Percentiles rank a stretch among this genome's conserved stretches.
Evolutionary conservation across 2,113 vertebrate species (phyloP).

Genomic region (human (Homo sapiens)): DNA sequence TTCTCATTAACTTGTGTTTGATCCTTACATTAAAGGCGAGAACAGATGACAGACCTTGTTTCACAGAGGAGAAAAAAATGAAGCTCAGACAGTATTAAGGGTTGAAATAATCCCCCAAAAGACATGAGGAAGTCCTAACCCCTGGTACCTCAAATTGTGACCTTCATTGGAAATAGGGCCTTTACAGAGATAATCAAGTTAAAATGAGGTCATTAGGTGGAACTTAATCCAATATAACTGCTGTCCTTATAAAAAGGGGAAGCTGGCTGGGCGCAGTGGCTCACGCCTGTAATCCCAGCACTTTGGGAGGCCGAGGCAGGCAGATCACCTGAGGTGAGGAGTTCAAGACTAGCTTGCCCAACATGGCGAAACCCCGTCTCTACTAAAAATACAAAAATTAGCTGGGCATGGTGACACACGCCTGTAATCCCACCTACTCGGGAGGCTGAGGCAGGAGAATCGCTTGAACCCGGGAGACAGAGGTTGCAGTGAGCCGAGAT

Average conservation of each 20-base stretch:
- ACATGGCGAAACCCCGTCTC: too few species aligned
- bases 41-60: fast-evolving
- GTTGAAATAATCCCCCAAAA: background rate
- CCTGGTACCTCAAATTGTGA: background rate
- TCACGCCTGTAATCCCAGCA: too few species aligned
- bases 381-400: too few species aligned
- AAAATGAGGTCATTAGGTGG: background rate
- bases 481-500: too few species aligned
- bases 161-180: background rate
- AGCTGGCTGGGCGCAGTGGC: fast-evolving
- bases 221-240: fast-evolving
- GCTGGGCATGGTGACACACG: too few species aligned
- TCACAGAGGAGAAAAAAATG: background rate
- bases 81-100: fast-evolving
- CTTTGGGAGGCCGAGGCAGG: too few species aligned
- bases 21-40: background rate
- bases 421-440: too few species aligned
- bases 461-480: too few species aligned
- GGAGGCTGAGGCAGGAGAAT: too few species aligned
- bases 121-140: fast-evolving
- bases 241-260: background rate
- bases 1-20: background rate
- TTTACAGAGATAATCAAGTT: background rate
- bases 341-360: too few species aligned
- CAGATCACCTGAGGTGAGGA: too few species aligned